Evolutionary conservation across 2,113 vertebrate species (phyloP), one percentile per base, ranked within the genome.

Genomic region (Perccottus glenii): DNA sequence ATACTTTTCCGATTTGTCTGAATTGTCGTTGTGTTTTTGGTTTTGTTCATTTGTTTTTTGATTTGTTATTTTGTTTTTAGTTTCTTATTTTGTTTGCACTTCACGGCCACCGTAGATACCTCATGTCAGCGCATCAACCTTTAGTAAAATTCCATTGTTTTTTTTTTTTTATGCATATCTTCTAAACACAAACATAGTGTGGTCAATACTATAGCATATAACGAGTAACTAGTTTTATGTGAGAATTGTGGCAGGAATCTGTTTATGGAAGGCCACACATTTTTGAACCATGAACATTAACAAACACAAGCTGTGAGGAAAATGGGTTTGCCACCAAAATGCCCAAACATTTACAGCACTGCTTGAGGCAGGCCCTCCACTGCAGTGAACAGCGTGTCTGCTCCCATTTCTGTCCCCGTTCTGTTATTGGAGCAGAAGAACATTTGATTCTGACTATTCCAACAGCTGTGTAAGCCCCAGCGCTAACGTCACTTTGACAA

Each of bases 401-500:
- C 66, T 63, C 40, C 48, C 40, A 57, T 60, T 78, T 32, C 0
- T 59, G 12, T 36, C 32, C 40, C 14, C 38, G 40, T 51, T 61
- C 38, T n/a, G 49, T 67, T 47, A 53, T 40, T 11, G 48, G 35
- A 16, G 36, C 42, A 16, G 36, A 36, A 60, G 9, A 69, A 9
- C 6, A 9, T 44, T 75, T 14, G 11, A 48, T 11, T 74, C 42
- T 51, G 52, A 63, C 38, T 11, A 11, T 40, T 9, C 36, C 0
- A 16, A 58, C 73, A 67, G 42, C 48, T 43, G 32, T 3, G 33
- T 44, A 65, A 55, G n/a, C 60, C 40, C 0, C 16, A 19, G 15
- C 44, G 40, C 11, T 19, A 75, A 64, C 49, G 38, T 5, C 62
- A 69, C 67, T 70, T 62, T 58, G 63, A 66, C 55, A 52, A 45